Conservation (phyloP, 2,797 vertebrate species). For the Pantherophis vulpinus region DNA sequence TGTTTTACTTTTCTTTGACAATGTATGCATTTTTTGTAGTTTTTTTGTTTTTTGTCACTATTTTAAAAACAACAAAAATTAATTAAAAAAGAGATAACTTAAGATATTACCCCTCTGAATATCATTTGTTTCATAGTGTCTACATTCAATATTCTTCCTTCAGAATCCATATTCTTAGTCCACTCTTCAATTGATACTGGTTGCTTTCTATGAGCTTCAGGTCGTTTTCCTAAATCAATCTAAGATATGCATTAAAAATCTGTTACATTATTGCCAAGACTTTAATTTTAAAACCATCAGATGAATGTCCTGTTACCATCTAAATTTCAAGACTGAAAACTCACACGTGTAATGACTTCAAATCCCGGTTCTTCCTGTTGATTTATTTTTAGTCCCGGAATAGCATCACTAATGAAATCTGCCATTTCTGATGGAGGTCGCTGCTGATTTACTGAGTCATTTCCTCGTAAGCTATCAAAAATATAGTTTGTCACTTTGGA, state of each 20-base stretch:
- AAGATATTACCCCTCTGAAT: slow-evolving; percentile 88
- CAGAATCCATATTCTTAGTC: slow-evolving; percentile 82
- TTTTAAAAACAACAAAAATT: not conserved
- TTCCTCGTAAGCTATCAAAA: slow-evolving; percentile 83
- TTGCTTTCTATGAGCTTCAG: slow-evolving; percentile 80
- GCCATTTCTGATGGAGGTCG: slow-evolving; percentile 90
- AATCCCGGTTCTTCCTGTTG: slow-evolving; percentile 94
- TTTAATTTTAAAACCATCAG: not conserved
- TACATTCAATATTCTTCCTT: slow-evolving; percentile 82
- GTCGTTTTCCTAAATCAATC: slow-evolving; percentile 88
- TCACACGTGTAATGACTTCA: slow-evolving; percentile 95
- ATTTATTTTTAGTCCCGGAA: slow-evolving; percentile 92
- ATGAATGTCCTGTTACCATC: not conserved
- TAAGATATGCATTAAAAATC: slow-evolving; percentile 55
- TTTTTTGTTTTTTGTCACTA: not conserved
- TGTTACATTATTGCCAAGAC: not conserved
- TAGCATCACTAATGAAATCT: slow-evolving; percentile 85
- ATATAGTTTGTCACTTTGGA: slow-evolving; percentile 96
- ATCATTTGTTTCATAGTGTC: slow-evolving; percentile 79
- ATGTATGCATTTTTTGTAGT: not conserved
- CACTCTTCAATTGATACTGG: slow-evolving; percentile 86
- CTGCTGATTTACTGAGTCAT: slow-evolving; percentile 78
- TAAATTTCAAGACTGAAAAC: slow-evolving; percentile 45
- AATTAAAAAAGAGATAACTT: not conserved
- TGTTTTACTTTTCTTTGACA: not conserved